Base-by-base conservation (phyloP, 2,888 invertebrate species). In the Terebella lapidaria region DNA sequence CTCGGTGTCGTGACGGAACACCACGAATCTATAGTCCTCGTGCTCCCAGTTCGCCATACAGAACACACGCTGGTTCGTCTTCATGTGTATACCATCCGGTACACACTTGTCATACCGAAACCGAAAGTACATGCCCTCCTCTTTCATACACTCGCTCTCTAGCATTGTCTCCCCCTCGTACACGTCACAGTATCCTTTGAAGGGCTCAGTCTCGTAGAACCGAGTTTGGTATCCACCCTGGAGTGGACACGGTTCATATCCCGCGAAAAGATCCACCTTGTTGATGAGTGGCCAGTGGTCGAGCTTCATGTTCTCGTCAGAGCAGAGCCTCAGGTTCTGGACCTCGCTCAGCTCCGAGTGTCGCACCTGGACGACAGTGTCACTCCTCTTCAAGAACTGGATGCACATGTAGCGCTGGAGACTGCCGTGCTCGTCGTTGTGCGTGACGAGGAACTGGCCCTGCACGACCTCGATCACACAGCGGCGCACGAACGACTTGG, bases 71-170 rank as follows among this genome's bases (percentile, higher is more conserved):
- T 66, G 66, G 10, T 30, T 45, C 18, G n/a, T 42, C 47, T 60
- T 55, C 66, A 66, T 66, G 35, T 56, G 53, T 42, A 66, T 25
- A 22, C 51, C 61, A 4, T 56, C 57, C 15, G 65, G 63, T 1
- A 65, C 61, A 30, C 65, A 65, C 22, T 25, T 47, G 20, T 53
- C 29, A 24, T 57, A 49, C 15, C 63, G 58, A 56, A 61, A 65
- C 25, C 52, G 45, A 57, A 65, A 65, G 18, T 52, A 55, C 35
- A 65, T n/a, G n/a, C 61, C 61, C n/a, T 65, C 65, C 3, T 59
- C 63, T 18, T 27, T 26, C 26, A 53, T 25, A 56, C 65, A 65
- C 56, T 65, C 65, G 30, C 65, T 65, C 51, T 65, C 65, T 25
- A 65, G 2, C 2, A 63, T 56, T 22, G 65, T 63, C 42, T 60